Base-by-base conservation (phyloP, 2,797 vertebrate species). In the Danio aesculapii region DNA sequence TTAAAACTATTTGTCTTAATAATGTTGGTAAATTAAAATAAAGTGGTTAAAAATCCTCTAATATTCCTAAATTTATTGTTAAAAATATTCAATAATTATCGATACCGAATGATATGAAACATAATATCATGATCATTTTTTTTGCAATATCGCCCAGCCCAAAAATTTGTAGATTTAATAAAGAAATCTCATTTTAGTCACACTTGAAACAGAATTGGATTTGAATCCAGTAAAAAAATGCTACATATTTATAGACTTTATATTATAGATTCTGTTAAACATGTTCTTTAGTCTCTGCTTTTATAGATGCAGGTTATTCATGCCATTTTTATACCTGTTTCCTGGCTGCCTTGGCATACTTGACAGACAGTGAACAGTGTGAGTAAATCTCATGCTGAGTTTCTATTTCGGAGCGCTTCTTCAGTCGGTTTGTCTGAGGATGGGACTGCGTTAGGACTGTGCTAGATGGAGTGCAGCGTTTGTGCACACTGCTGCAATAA, bases 341-440 rank as follows among this genome's bases (percentile, higher is more conserved):
- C 39, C 21, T 80, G 64, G 53, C 73, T 84, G 62, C 61, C 81
- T 83, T 79, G 84, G 76, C 83, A 55, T 55, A 62, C 78, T 72
- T 86, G 79, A 82, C 81, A 84, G 79, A 80, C 83, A 84, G 79
- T 52, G 52, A 69, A 72, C 69, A 73, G 76, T 77, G 75, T 69
- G 84, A 83, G 61, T 82, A 80, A 82, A 77, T 57, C 81, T 74
- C 86, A 82, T 74, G 84, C 84, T 83, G 86, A 58, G 84, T 81
- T 85, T 82, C 81, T 85, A 87, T 87, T 85, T 85, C 68, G 30
- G 76, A 9, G 3, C n/a, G 43, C 74, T 83, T 84, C 71, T 85
- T 77, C 47, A 70, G 59, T 81, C 59, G 75, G 81, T 85, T 81
- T 83, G 61, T 81, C 61, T 68, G 55, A 66, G 77, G 71, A 75